Evolutionary conservation across 2,113 vertebrate genomes (phyloP).

Genomic region (Alces alces): DNA sequence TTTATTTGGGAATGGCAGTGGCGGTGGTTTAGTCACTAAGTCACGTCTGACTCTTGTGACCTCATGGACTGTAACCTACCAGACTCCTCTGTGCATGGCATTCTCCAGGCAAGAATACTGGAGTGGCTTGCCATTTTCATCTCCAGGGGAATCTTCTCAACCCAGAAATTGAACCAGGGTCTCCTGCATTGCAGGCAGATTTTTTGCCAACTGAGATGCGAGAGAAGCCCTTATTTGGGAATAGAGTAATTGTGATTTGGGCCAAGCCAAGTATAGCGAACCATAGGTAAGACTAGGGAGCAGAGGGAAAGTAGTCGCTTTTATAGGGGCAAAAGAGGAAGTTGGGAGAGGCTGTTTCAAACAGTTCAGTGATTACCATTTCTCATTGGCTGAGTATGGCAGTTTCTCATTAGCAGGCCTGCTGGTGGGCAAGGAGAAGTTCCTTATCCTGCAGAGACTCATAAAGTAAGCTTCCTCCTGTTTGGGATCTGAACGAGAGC

Average conservation of each 20-base stretch:
- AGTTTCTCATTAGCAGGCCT: neutral
- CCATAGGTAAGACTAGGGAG: neutral
- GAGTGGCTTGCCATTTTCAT: neutral
- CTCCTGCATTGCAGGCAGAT: neutral
- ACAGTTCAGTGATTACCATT: neutral
- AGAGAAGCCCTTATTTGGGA: neutral
- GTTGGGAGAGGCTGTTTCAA: neutral
- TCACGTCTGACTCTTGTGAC: neutral
- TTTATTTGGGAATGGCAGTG: neutral
- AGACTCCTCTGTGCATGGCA: neutral
- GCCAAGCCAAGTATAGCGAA: neutral
- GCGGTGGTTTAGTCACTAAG: neutral
- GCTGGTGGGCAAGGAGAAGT: neutral
- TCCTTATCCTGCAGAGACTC: neutral
- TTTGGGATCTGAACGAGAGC: neutral
- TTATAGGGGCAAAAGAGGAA: neutral
- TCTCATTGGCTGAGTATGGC: neutral
- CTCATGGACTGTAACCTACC: neutral
- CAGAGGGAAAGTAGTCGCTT: neutral
- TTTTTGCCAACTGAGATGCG: neutral
- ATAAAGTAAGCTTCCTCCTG: neutral
- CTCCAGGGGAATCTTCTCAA: neutral
- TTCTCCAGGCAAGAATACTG: neutral
- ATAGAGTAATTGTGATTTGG: neutral
- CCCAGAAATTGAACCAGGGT: neutral